phyloP scores from a whole-genome alignment of 2,888 invertebrate species.

The Meta bourneti region DNA sequence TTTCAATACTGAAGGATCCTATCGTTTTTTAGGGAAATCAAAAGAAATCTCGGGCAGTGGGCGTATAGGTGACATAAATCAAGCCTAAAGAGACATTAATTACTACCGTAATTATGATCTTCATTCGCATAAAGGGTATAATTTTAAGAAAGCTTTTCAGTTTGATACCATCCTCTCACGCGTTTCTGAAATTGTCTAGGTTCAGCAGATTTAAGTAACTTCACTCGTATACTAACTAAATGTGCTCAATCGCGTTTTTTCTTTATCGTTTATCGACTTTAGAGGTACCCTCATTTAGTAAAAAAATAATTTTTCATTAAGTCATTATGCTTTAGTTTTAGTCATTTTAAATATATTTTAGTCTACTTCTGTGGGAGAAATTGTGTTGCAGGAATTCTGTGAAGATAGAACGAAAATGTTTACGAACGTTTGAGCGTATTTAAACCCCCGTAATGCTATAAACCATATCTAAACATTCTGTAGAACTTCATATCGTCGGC shows the following conservation, averaged over 20 bases:
- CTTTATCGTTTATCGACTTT: neutral
- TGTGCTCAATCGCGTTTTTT: neutral
- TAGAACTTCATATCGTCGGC: no score
- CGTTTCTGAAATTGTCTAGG: neutral
- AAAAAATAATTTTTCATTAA: no score
- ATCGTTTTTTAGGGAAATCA: conserved; percentile 4
- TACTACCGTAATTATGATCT: conserved; percentile 59
- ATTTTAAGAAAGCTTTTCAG: conserved; percentile 39
- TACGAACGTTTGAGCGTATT: no score
- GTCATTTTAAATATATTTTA: no score
- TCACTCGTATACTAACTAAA: neutral
- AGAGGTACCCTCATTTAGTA: no score
- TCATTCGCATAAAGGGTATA: conserved; percentile 27
- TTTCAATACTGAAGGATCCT: conserved; percentile 18
- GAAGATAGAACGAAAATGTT: no score
- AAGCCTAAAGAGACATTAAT: conserved; percentile 42
- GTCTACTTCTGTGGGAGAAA: no score
- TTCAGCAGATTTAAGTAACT: neutral
- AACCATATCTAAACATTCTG: no score
- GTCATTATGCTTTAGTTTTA: no score
- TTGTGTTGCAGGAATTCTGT: no score
- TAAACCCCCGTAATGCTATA: no score
- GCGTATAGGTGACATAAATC: conserved; percentile 56
- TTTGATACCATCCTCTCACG: neutral
- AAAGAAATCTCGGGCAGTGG: conserved; percentile 31